Evolutionary conservation across 2,888 invertebrate species (phyloP).

Genomic region (Dasypolia templi): DNA sequence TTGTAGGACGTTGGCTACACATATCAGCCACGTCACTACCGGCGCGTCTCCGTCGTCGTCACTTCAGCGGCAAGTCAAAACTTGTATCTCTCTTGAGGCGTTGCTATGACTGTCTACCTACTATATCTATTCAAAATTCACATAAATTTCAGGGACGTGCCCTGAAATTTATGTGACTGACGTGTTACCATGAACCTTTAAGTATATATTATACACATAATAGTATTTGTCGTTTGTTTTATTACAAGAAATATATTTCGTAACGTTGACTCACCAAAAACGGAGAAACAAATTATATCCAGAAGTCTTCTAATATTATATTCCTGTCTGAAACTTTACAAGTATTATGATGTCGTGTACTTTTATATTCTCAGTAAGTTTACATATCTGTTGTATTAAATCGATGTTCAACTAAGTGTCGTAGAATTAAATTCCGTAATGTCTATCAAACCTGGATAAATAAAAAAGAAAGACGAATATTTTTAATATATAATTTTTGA

Average conservation of each 20-base stretch:
- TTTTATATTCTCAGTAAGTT: slow-evolving; percentile 56
- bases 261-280: slow-evolving; percentile 9
- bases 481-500: slow-evolving; percentile 80
- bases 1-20: too few relatives aligned
- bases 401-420: slow-evolving; percentile 48
- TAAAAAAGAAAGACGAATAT: slow-evolving; percentile 70
- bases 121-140: too few relatives aligned
- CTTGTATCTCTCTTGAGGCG: too few relatives aligned
- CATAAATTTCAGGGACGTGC: too few relatives aligned
- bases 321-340: slow-evolving; percentile 60
- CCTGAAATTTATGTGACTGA: too few relatives aligned
- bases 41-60: too few relatives aligned
- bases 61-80: too few relatives aligned
- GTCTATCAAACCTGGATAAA: slow-evolving; percentile 51
- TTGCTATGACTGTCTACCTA: too few relatives aligned
- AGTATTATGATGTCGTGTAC: slow-evolving; percentile 42
- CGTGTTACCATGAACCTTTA: too few relatives aligned
- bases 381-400: slow-evolving; percentile 59
- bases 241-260: slow-evolving; percentile 9
- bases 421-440: slow-evolving; percentile 62
- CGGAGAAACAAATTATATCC: slow-evolving; percentile 35
- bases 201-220: slow-evolving; percentile 25
- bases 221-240: slow-evolving; percentile 30
- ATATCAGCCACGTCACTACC: too few relatives aligned
- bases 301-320: slow-evolving; percentile 48